Base-by-base conservation (phyloP, 2,888 invertebrate genomes). In the Scaptomyza reducta region DNA sequence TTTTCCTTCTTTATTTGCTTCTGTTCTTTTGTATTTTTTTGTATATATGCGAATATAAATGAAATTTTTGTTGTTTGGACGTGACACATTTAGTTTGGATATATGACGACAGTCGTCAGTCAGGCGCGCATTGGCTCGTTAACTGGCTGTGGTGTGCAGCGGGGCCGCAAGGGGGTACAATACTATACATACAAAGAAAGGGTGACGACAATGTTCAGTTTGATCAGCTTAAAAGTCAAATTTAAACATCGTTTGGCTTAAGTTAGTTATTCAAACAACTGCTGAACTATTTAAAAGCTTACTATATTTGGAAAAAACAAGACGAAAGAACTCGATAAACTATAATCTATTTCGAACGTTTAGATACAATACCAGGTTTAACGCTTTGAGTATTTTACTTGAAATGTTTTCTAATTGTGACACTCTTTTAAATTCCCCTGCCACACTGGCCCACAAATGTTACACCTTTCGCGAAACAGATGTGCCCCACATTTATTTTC, bases 11-110 rank as follows among this genome's bases (percentile, higher is more conserved):
- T 58, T 40, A 35, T 29, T 33, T 51, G 60, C 25, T 54, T 27
- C 7, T 18, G 45, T 53, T 22, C 47, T 49, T 53, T 18, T 46
- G 31, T 41, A 42, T 42, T 46, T 22, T n/a, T 50, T 14, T 33
- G 58, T 70, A 53, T 79, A 64, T 77, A 75, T 82, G 83, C 70
- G 88, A 79, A 85, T 83, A 88, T 88, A 85, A 85, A 88, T 86
- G 88, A 87, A 88, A 88, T 87, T 88, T 88, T 88, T 88, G 88
- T 84, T 84, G 86, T 77, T 83, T 78, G 88, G 76, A 85, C 85
- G 85, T 85, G 85, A 85, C 88, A 88, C 88, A 85, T 88, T 85
- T 85, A 86, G 87, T 86, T 87, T 74, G 79, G 54, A 87, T 87
- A 85, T 87, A 85, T 87, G 79, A 79, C 70, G 77, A 70, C 77